Percentiles rank a stretch among this genome's conserved stretches.
phyloP scores from a whole-genome alignment of 1,140 invertebrate species.

The Babylonia areolata region DNA sequence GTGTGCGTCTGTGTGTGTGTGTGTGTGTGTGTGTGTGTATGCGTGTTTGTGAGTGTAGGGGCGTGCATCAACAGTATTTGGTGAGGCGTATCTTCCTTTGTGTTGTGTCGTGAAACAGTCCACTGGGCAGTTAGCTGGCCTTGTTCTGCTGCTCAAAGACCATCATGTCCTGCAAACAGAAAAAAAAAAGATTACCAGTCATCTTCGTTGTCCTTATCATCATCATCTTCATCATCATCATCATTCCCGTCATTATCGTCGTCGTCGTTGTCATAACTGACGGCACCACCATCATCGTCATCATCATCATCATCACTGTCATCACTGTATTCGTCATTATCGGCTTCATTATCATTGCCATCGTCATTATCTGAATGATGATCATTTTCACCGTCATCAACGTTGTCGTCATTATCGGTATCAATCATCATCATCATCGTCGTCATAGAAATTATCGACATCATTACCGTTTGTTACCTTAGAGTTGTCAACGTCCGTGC shows the following conservation, averaged over 20 bases:
- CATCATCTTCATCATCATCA: constrained; percentile 36
- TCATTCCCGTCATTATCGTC: neutral
- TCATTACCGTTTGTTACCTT: neutral
- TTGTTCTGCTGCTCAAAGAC: neutral
- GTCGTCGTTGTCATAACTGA: constrained; percentile 16
- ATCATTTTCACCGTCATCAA: neutral
- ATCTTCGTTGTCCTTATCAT: constrained; percentile 27
- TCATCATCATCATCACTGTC: constrained; percentile 34
- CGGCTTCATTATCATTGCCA: neutral
- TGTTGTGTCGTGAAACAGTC: neutral
- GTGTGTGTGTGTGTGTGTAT: neutral
- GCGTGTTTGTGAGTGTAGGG: neutral
- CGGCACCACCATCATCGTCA: constrained; percentile 32
- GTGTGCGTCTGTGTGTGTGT: neutral
- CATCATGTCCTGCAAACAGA: neutral
- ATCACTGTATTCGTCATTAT: constrained; percentile 25
- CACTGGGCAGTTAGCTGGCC: neutral
- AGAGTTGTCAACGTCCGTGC: no score
- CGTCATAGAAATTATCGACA: neutral
- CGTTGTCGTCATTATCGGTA: neutral
- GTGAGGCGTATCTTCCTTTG: neutral
- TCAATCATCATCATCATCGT: neutral
- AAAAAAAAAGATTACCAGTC: neutral
- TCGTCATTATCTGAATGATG: neutral
- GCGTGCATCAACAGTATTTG: neutral